Evolutionary conservation across 2,113 vertebrate species (phyloP).

Genomic region (Uria aalge): DNA sequence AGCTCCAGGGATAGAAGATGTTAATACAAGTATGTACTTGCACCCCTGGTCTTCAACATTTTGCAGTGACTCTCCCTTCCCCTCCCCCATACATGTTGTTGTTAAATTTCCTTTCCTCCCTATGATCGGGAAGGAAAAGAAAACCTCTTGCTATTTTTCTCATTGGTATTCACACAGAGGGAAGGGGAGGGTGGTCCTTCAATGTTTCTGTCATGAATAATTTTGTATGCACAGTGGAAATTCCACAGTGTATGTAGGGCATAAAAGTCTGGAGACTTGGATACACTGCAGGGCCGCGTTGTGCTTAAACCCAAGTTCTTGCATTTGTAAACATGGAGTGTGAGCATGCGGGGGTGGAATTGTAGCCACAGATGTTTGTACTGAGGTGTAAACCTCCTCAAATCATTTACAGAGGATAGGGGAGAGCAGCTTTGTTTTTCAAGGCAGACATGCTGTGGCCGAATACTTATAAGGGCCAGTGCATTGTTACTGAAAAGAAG

Average conservation of each 20-base stretch:
- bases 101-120: constrained; percentile 6
- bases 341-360: not conserved
- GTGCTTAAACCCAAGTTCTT: not conserved
- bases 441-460: not conserved
- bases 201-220: constrained; percentile 26
- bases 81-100: not conserved
- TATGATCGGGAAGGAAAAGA: not conserved
- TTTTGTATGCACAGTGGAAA: constrained; percentile 47
- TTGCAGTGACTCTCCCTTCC: not conserved
- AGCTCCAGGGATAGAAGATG: constrained; percentile 28
- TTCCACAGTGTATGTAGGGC: constrained; percentile 47
- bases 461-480: not conserved
- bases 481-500: not conserved
- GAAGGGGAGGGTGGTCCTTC: constrained; percentile 6
- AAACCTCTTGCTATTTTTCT: constrained; percentile 6
- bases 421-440: not conserved
- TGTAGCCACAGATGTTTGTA: not conserved
- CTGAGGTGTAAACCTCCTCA: constrained; percentile 6
- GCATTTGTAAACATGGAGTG: not conserved
- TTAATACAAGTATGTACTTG: constrained; percentile 18
- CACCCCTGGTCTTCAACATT: not conserved
- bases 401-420: not conserved
- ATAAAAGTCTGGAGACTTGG: constrained; percentile 36
- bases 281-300: not conserved
- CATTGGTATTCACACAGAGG: not conserved